A percentile compares a stretch with the other conserved stretches of the same genome.
Evolutionary conservation across 30 jellyfish, hydroid and myxozoan species (phyloP).

Genomic region (Rhopilema esculentum): DNA sequence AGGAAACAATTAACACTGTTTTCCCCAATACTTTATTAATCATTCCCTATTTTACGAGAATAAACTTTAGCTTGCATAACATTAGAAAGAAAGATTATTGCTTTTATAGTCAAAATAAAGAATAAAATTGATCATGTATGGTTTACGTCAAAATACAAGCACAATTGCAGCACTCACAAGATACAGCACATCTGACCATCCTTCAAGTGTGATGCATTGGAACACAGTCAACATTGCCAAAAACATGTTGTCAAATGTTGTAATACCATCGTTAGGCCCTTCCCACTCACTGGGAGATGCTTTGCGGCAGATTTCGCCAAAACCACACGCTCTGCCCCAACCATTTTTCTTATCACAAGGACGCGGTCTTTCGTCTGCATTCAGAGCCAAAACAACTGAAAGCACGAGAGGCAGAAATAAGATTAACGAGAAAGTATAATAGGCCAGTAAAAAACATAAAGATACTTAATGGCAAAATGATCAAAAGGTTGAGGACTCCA

Average conservation of each 20-base stretch:
- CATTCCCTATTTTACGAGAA: too few relatives aligned
- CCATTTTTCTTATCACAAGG: conserved; percentile 91
- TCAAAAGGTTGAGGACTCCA: too few relatives aligned
- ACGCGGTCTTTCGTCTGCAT: conserved; percentile 50
- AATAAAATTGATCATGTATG: too few relatives aligned
- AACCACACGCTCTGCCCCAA: conserved; percentile 93
- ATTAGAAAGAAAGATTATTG: too few relatives aligned
- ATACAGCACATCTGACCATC: conserved; percentile 95
- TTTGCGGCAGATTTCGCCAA: conserved; percentile 77
- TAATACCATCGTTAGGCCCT: conserved; percentile 95
- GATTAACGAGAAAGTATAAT: background rate
- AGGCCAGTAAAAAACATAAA: too few relatives aligned
- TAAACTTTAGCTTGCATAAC: too few relatives aligned
- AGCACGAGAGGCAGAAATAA: background rate
- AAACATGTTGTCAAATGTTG: conserved; percentile 93
- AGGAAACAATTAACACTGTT: too few relatives aligned
- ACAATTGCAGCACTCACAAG: conserved; percentile 74
- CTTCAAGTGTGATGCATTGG: conserved; percentile 97
- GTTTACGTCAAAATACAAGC: too few relatives aligned
- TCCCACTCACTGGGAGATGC: conserved; percentile 85
- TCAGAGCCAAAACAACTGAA: conserved; percentile 49
- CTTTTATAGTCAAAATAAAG: too few relatives aligned
- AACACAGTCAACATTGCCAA: conserved; percentile 95
- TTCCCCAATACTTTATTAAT: too few relatives aligned
- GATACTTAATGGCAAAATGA: too few relatives aligned